Evolutionary conservation across 2,113 vertebrate genomes (phyloP).

Genomic region (Mustelus asterias): DNA sequence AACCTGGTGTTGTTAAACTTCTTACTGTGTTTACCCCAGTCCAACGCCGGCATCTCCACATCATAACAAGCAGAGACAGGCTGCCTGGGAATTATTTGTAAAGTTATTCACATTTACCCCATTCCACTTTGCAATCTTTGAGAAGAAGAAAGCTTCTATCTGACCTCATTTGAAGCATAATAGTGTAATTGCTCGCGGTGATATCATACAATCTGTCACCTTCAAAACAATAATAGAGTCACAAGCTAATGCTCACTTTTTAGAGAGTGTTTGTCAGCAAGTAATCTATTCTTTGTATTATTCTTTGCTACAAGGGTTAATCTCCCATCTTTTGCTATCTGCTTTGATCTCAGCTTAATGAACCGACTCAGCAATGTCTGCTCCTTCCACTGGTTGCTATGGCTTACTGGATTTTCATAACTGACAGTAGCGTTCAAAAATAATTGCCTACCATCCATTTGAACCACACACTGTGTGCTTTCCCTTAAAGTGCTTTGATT

Average conservation of each 20-base stretch:
- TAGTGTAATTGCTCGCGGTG: background rate
- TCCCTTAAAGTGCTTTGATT: background rate
- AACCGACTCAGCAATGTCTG: background rate
- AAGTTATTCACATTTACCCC: background rate
- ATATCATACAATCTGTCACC: background rate
- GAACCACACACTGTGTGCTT: background rate
- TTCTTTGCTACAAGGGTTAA: background rate
- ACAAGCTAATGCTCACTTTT: background rate
- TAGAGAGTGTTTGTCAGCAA: background rate
- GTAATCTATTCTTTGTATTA: background rate
- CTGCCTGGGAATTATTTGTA: background rate
- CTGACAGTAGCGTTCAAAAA: background rate
- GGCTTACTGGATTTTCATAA: constrained; percentile 11
- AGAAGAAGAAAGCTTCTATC: background rate
- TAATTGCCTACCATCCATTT: background rate
- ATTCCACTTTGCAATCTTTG: background rate
- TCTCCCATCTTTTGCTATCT: background rate
- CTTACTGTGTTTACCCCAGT: too few species aligned
- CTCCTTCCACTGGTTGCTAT: background rate
- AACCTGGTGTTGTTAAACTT: too few species aligned
- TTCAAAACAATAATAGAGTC: background rate
- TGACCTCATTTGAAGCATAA: background rate
- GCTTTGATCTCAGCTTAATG: background rate
- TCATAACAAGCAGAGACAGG: background rate
- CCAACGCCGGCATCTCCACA: too few species aligned